Conservation (phyloP, 2,797 vertebrate species). For the Mionectes olivaceus region DNA sequence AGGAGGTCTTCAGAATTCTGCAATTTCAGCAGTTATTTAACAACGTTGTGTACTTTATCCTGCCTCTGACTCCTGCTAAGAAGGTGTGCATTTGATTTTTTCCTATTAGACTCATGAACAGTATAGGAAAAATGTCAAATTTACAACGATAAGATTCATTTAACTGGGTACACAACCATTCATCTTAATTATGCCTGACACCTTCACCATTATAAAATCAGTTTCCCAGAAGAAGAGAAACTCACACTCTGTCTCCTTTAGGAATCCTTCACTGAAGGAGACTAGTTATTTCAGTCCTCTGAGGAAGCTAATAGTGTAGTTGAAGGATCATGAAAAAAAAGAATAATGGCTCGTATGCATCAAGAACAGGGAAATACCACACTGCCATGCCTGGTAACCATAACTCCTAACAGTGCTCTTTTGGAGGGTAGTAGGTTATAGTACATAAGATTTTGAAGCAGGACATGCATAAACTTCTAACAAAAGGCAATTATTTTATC, state of each 20-base stretch:
- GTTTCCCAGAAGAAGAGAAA: slow-evolving; percentile 46
- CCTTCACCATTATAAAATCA: slow-evolving; percentile 27
- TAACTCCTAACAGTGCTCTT: neutral
- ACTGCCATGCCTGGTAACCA: neutral
- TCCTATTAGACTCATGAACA: slow-evolving; percentile 45
- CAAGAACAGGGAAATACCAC: neutral
- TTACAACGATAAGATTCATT: slow-evolving; percentile 63
- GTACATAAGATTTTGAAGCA: neutral
- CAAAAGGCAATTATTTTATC: neutral
- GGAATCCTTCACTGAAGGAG: slow-evolving; percentile 50
- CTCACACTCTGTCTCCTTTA: slow-evolving; percentile 32
- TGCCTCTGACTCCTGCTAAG: neutral
- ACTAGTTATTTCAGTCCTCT: slow-evolving; percentile 8
- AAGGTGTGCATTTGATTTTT: slow-evolving; percentile 49
- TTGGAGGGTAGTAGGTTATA: neutral
- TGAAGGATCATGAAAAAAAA: slow-evolving; percentile 3
- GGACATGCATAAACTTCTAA: neutral
- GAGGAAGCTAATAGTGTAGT: slow-evolving; percentile 7
- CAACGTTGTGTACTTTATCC: neutral
- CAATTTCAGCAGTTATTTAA: slow-evolving; percentile 40
- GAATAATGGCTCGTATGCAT: neutral
- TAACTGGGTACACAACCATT: slow-evolving; percentile 54
- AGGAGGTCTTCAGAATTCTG: neutral
- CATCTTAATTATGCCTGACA: slow-evolving; percentile 72
- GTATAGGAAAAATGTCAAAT: slow-evolving; percentile 67